Percentiles rank a stretch among this genome's conserved stretches.
These are phyloP conservation scores for Eumacrocentrus americanus DNA, from an alignment of 2,888 invertebrate genomes.

Conservation along the genomic window DNA sequence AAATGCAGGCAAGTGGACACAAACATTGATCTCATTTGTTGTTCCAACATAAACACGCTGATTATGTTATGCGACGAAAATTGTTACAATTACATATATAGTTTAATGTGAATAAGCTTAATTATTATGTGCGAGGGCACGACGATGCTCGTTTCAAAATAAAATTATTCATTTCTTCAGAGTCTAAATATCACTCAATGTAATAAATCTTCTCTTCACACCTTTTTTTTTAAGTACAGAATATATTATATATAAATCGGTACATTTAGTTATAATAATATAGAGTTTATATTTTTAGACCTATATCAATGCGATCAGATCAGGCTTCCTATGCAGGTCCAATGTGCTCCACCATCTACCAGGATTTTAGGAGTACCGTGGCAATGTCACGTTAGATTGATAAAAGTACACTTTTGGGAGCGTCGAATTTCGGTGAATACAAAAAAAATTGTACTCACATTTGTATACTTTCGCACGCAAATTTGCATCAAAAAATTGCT, in stretches of 20 bases:
- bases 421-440: neutral
- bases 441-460: no score
- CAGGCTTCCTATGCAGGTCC: slow-evolving; percentile 9
- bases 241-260: slow-evolving; percentile 41
- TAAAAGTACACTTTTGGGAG: slow-evolving; percentile 15
- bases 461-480: slow-evolving; percentile 10
- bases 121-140: slow-evolving; percentile 18
- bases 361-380: slow-evolving; percentile 26
- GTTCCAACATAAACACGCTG: slow-evolving; percentile 23
- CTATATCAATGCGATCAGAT: neutral
- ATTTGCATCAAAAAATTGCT: slow-evolving; percentile 19
- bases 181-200: slow-evolving; percentile 20
- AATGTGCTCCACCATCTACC: slow-evolving; percentile 20
- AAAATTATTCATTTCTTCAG: slow-evolving; percentile 18
- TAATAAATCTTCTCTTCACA: slow-evolving; percentile 15
- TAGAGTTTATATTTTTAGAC: slow-evolving; percentile 29
- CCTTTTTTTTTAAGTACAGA: slow-evolving; percentile 44
- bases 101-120: slow-evolving; percentile 25
- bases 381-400: neutral
- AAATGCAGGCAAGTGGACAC: neutral
- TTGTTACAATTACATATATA: slow-evolving; percentile 23
- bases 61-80: slow-evolving; percentile 4
- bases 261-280: slow-evolving; percentile 24
- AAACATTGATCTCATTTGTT: neutral
- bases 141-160: slow-evolving; percentile 21